Percentiles rank a stretch among this genome's conserved stretches.
phyloP scores from a whole-genome alignment of 35 echinoderm and acorn worm genomes.

The Stichopus chloronotus region DNA sequence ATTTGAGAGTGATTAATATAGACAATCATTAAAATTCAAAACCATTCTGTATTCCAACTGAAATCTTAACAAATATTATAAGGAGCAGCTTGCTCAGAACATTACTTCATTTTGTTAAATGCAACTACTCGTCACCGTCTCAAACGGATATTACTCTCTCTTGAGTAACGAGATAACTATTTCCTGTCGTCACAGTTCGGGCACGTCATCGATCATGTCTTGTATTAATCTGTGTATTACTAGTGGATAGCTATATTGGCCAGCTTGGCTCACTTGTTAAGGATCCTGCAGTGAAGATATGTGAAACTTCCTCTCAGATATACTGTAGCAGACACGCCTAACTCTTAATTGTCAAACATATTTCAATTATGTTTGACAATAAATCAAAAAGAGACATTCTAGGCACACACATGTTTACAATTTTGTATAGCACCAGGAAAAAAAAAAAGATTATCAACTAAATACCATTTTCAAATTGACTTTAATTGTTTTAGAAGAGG shows the following conservation, averaged over 20 bases:
- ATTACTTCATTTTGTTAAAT: too few species aligned
- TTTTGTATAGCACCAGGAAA: too few species aligned
- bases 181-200: not conserved
- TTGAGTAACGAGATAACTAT: not conserved
- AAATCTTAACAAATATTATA: too few species aligned
- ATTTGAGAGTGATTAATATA: too few species aligned
- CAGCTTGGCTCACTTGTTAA: not conserved
- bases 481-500: too few species aligned
- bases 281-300: not conserved
- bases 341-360: not conserved
- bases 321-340: not conserved
- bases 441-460: too few species aligned
- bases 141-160: not conserved
- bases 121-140: not conserved
- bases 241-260: not conserved
- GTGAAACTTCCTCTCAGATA: not conserved
- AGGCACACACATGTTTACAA: too few species aligned
- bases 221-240: not conserved
- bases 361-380: not conserved
- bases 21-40: too few species aligned
- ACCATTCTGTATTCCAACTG: too few species aligned
- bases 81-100: too few species aligned
- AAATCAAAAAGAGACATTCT: not conserved
- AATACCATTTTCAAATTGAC: too few species aligned
- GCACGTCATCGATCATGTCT: not conserved